phyloP scores from a whole-genome alignment of 2,797 vertebrate species.

The Buceros bicornis region DNA sequence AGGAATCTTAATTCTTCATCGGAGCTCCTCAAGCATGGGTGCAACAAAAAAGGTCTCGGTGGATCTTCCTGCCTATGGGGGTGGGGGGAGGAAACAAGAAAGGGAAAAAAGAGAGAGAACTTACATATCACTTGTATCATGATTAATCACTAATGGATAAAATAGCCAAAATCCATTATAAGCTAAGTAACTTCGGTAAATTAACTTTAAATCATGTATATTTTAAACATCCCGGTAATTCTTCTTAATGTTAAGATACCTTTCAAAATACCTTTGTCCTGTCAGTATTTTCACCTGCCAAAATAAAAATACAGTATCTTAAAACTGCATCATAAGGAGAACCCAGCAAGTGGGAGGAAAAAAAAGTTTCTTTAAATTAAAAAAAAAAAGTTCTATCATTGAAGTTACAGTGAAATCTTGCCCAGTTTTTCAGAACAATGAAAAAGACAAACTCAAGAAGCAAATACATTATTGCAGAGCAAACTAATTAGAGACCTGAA shows the following conservation, averaged over 20 bases:
- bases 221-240: background rate
- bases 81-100: fast-evolving
- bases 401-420: background rate
- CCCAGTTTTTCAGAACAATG: background rate
- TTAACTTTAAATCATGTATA: background rate
- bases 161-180: background rate
- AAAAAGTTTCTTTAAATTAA: background rate
- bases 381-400: background rate
- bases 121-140: background rate
- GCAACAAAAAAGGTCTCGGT: conserved; percentile 89
- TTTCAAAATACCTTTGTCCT: background rate
- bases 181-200: background rate
- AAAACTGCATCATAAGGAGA: background rate
- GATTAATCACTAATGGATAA: background rate
- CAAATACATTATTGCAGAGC: background rate
- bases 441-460: background rate
- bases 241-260: background rate
- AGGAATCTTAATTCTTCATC: conserved; percentile 93
- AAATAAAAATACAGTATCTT: background rate
- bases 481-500: background rate
- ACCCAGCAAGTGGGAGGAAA: background rate
- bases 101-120: background rate
- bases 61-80: conserved; percentile 89
- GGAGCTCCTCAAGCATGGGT: conserved; percentile 88
- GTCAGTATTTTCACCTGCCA: background rate